Base-by-base conservation (phyloP, 2,797 vertebrate species). In the Protosalanx chinensis region DNA sequence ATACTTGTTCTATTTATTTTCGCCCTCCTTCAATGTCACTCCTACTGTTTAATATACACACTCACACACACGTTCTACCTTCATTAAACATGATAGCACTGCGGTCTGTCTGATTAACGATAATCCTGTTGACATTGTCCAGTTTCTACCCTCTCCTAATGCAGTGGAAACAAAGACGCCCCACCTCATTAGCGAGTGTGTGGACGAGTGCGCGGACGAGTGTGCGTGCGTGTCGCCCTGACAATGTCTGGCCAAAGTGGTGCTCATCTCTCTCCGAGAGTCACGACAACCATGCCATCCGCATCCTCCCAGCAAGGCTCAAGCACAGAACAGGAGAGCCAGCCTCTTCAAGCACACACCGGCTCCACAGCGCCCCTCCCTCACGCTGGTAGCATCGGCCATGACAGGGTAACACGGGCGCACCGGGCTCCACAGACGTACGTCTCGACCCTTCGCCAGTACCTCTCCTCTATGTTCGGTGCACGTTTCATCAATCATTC, bases 111-210 rank as follows among this genome's bases (percentile, higher is more conserved):
- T 73, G 79, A 82, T 83, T 79, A 82, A 71, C 76, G 72, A 82
- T 85, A 82, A 84, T 82, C 70, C 58, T 82, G 76, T 85, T 86
- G 79, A 77, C 76, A 70, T 74, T 66, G 68, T 33, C 3, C 64
- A 73, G 65, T 72, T 63, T 72, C 72, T 76, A 53, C 63, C 66
- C 33, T 77, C 63, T 62, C 72, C 69, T 78, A 67, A 68, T 70
- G 64, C 68, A 82, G 41, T 1, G 3, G 70, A 72, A 78, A 79
- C 67, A 78, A 57, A 61, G 72, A 46, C 30, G 59, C 57, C 68
- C 72, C 62, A 61, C 72, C 71, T 76, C 70, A 81, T 82, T 79
- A 74, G 53, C 33, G 32, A 35, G 51, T 13, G 30, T 68, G 30
- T 59, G 18, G 57, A 53, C 20, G 53, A 35, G 33, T 75, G 73